These are phyloP conservation scores for Erythrolamprus reginae DNA, from an alignment of 2,113 vertebrate genomes.

Conservation along the genomic window DNA sequence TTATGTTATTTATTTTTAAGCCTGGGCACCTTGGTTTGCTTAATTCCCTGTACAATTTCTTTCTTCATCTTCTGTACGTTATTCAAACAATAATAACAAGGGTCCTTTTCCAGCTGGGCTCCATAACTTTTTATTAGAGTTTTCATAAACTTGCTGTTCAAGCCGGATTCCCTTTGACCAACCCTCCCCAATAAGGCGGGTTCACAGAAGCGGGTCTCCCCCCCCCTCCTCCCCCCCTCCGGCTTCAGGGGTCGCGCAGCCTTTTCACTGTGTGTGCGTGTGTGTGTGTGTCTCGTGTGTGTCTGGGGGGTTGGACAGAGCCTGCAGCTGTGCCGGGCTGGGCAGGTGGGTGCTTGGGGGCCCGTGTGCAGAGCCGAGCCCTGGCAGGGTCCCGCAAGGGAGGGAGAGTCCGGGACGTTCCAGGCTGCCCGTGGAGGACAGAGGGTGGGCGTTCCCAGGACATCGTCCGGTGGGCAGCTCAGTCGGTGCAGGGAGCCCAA, in stretches of 20 bases:
- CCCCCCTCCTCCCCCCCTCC: background rate
- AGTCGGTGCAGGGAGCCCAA: too few relatives aligned
- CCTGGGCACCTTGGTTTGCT: constrained; percentile 53
- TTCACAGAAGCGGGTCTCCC: background rate
- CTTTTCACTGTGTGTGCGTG: too few relatives aligned
- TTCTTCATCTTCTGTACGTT: constrained; percentile 49
- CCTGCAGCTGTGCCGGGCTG: background rate
- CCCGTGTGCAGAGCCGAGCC: background rate
- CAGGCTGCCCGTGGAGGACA: too few relatives aligned
- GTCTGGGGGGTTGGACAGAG: too few relatives aligned
- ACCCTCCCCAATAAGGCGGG: background rate
- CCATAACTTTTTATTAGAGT: constrained; percentile 63
- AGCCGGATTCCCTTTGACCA: background rate
- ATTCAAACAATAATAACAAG: constrained; percentile 48
- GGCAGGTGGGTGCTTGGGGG: background rate
- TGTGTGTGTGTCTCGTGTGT: too few relatives aligned
- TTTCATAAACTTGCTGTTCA: constrained; percentile 38
- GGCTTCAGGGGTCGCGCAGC: background rate
- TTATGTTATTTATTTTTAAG: constrained; percentile 74
- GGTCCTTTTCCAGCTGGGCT: constrained; percentile 46
- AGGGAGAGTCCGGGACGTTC: too few relatives aligned
- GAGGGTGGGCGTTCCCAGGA: too few relatives aligned
- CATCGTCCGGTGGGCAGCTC: too few relatives aligned
- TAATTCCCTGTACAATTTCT: constrained; percentile 58
- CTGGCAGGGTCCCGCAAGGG: too few relatives aligned